Base-by-base conservation (phyloP, 2,888 invertebrate genomes). In the Phalera bucephala region DNA sequence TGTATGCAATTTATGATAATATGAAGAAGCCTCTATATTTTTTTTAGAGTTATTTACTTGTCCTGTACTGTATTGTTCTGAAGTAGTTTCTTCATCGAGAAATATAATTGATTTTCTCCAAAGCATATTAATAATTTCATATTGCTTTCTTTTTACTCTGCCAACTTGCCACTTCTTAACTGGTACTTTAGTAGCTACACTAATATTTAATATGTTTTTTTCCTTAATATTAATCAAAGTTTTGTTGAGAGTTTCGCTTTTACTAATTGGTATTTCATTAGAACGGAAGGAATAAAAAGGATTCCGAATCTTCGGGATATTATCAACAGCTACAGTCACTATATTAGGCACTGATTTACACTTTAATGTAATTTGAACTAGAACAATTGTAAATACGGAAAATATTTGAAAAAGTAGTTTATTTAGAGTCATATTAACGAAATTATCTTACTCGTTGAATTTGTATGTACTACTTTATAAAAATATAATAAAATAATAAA, bases 71-170 rank as follows among this genome's bases (percentile, higher is more conserved):
- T 45, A 32, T n/a, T 38, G 31, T 19, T 37, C n/a, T 12, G 55
- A 47, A 9, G 56, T 49, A 6, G 44, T 36, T 19, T 68, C 60
- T 4, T 53, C n/a, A 21, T 76, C 52, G n/a, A 52, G 12, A 44
- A 72, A 72, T 40, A 70, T 52, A 41, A 78, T 81, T 4, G 74
- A 77, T 60, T 75, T 84, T 36, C 72, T 73, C 76, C 77, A 74
- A 1, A 82, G 50, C 63, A 82, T 67, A 37, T 84, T 82, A 4
- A 83, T 58, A 22, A 83, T 69, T 66, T 80, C 78, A 59, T 78
- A 77, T 34, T 80, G 77, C 35, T 77, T 80, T 38, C 63, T 62
- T 19, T 67, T 79, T 2, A 74, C 64, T 67, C 72, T 68, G 9
- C 63, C 67, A 3, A 70, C 65, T 52, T 72, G 65, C 72, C 67